Evolutionary conservation across 2,797 vertebrate species (phyloP).

Genomic region (Corythornis leucogaster): DNA sequence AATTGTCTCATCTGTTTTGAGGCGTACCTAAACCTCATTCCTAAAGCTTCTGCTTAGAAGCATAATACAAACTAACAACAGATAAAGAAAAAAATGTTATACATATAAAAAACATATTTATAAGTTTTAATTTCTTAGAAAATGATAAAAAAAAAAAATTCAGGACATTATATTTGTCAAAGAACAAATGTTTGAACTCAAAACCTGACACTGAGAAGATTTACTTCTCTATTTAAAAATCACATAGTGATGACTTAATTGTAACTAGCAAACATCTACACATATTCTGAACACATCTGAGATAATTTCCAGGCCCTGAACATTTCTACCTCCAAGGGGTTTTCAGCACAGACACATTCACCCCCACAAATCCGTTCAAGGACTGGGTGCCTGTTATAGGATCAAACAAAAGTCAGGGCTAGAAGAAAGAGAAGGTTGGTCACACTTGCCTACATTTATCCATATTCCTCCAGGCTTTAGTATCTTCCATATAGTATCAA

Average conservation of each 20-base stretch:
- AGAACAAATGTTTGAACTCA: background rate
- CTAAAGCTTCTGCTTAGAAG: background rate
- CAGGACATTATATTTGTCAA: background rate
- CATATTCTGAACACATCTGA: background rate
- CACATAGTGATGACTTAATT: background rate
- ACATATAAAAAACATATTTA: no score
- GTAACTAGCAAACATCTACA: background rate
- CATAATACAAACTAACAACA: background rate
- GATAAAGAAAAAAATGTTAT: background rate
- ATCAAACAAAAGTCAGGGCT: background rate
- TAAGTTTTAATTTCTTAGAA: background rate
- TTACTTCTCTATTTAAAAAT: background rate
- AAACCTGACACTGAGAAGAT: background rate
- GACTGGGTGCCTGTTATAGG: background rate
- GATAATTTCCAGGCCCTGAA: background rate
- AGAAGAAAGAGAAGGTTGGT: background rate
- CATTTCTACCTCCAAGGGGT: background rate
- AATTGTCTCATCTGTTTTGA: background rate
- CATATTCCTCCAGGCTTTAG: slow-evolving; percentile 97
- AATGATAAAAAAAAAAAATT: background rate
- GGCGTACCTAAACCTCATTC: background rate
- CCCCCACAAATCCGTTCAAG: background rate
- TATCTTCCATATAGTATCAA: slow-evolving; percentile 99
- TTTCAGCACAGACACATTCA: background rate
- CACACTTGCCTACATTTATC: slow-evolving; percentile 95